Conservation (phyloP, 2,797 vertebrate genomes). For the Anas bernieri region DNA sequence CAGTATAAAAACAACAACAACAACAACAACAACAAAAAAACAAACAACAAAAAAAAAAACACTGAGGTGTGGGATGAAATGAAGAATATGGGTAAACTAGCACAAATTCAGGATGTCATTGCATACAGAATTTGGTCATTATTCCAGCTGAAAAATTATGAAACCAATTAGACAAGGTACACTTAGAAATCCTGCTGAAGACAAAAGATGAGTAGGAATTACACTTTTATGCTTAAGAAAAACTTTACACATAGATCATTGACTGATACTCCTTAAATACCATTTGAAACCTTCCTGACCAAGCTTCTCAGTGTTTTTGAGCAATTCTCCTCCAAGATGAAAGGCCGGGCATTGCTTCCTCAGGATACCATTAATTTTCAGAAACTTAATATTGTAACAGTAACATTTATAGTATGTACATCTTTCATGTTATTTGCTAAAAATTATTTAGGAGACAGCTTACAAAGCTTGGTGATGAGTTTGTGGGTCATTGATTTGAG, state of each 20-base stretch:
- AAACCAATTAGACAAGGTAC: neutral
- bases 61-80: neutral
- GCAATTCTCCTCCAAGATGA: neutral
- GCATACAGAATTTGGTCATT: too few species aligned
- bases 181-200: neutral
- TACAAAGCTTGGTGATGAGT: neutral
- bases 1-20: too few species aligned
- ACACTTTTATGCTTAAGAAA: neutral
- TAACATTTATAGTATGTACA: neutral
- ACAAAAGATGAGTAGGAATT: neutral
- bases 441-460: neutral
- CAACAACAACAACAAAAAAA: neutral
- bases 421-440: conserved; percentile 1
- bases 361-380: neutral
- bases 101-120: neutral
- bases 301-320: neutral
- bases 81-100: neutral
- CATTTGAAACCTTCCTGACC: neutral
- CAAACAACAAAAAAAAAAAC: too few species aligned
- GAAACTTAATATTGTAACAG: conserved; percentile 17
- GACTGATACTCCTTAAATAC: neutral
- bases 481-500: neutral
- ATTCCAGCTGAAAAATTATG: neutral
- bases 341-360: neutral
- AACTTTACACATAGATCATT: neutral